Percentiles rank a stretch among this genome's conserved stretches.
Conservation (phyloP, 2,113 vertebrate genomes). For the Cephalopterus ornatus region DNA sequence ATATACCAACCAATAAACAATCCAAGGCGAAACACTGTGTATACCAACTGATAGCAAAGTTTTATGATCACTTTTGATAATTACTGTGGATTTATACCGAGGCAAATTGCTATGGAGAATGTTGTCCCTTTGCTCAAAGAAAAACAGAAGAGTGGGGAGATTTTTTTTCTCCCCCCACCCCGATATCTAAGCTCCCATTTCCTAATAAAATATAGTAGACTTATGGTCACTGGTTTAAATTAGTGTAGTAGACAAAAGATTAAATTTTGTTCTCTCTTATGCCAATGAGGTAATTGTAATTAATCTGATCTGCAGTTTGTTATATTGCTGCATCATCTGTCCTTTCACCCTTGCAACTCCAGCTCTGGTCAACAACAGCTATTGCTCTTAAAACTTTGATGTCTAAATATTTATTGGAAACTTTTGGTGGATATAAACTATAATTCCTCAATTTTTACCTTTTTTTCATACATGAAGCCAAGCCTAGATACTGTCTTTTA, state of each 20-base stretch:
- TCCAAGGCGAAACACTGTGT: neutral
- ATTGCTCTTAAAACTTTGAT: neutral
- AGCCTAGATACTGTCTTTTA: neutral
- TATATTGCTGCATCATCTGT: neutral
- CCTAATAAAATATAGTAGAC: neutral
- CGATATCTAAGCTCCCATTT: neutral
- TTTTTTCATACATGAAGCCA: neutral
- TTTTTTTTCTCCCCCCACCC: rapidly evolving
- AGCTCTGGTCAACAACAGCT: neutral
- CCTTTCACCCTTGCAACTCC: neutral
- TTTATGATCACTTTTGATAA: neutral
- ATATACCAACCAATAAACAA: neutral
- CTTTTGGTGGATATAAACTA: neutral
- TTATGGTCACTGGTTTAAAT: neutral
- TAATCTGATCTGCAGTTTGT: neutral
- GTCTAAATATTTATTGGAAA: neutral
- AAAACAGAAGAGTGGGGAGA: neutral
- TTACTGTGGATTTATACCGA: neutral
- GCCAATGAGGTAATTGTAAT: neutral
- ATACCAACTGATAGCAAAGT: neutral
- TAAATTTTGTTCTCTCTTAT: neutral
- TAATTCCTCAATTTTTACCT: neutral
- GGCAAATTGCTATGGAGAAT: neutral
- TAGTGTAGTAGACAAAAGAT: neutral
- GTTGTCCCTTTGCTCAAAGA: neutral